Base-by-base conservation (phyloP, 1,140 invertebrate genomes). In the Drosophila truncata region DNA sequence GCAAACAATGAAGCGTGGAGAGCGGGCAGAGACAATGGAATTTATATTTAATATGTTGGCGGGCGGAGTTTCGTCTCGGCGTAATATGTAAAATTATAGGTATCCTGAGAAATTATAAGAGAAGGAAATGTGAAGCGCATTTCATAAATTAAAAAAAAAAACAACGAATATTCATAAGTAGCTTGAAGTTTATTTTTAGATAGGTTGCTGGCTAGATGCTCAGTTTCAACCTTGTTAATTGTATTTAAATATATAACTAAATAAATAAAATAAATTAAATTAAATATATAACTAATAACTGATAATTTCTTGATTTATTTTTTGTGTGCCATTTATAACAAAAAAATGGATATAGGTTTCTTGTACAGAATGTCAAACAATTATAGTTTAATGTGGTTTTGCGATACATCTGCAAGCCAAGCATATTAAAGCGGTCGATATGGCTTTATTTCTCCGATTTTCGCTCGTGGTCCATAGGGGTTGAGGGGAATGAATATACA, bases 371-470 rank as follows among this genome's bases (percentile, higher is more conserved):
- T 13, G 11, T n/a, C 31, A 7, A n/a, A 16, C 16, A 18, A 16
- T 31, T 29, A 11, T 35, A 47, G 25, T 25, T 46, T 35, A 20
- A 42, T 44, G 42, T 20, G 18, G 20, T 39, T 67, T 60, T 64
- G 49, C 46, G 33, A 76, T 71, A 76, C 54, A 16, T 54, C 13
- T 35, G 31, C 4, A 23, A 72, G 49, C 9, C 49, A 49, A 73
- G 58, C 67, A 57, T 41, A 75, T 58, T 54, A 80, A 71, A 67
- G 47, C 54, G 76, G 60, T 73, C 59, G 69, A 76, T 84, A 69
- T 49, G 64, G 81, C 60, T 64, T 70, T 54, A 80, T 84, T 77
- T 69, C 42, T 49, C 57, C 59, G 61, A 64, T 16, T 47, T 50
- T 18, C 42, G 7, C 23, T 60, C 31, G 31, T 70, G 41, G 35